These are phyloP conservation scores for Drosophila buzzatii DNA, from an alignment of 2,888 invertebrate species.

Conservation along the genomic window DNA sequence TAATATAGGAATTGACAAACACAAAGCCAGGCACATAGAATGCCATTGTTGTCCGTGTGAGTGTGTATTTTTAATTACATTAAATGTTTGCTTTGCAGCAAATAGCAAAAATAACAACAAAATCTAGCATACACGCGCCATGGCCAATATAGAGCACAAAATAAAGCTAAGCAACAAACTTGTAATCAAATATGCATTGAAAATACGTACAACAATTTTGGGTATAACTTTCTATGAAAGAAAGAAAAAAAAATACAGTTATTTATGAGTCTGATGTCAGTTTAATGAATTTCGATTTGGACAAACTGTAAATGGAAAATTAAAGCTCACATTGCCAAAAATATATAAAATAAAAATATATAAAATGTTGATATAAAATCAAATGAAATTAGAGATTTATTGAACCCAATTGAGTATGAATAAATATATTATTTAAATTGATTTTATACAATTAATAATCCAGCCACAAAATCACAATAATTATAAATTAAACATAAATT, in stretches of 20 bases:
- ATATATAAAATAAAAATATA: too few species aligned
- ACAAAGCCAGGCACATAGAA: conserved; percentile 15
- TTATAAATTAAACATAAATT: neutral
- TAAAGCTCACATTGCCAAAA: neutral
- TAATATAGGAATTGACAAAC: conserved; percentile 19
- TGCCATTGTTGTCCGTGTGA: conserved; percentile 18
- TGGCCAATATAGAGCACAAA: neutral
- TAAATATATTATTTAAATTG: too few species aligned
- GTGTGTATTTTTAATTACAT: conserved; percentile 59
- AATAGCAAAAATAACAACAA: conserved; percentile 10
- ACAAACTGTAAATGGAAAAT: neutral
- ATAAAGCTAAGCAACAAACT: conserved; percentile 2
- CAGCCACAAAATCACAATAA: neutral
- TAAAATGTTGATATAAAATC: too few species aligned
- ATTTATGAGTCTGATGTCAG: conserved; percentile 1
- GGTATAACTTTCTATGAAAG: neutral
- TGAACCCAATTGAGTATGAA: too few species aligned
- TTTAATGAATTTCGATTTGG: neutral
- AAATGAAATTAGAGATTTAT: neutral
- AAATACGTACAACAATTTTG: neutral
- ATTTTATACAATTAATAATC: neutral
- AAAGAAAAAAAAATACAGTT: neutral
- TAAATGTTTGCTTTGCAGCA: conserved; percentile 44
- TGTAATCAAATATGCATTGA: conserved; percentile 1
- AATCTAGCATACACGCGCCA: neutral